Base-by-base conservation (phyloP, 2,113 vertebrate species). In the Platysteira castanea region DNA sequence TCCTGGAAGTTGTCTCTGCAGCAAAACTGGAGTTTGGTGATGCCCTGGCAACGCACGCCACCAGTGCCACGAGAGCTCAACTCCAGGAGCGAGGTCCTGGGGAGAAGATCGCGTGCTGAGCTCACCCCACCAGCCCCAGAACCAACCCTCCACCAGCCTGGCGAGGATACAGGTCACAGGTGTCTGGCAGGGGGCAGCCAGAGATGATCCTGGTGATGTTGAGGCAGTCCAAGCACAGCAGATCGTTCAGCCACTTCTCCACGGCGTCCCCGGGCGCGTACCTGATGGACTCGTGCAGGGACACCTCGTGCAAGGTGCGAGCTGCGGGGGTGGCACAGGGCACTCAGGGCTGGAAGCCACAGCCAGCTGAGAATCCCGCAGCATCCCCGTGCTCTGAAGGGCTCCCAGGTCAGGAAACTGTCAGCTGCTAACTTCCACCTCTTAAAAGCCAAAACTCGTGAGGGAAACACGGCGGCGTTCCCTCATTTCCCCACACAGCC, bases 161-260 rank as follows among this genome's bases (percentile, higher is more conserved):
- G 30, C 5, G 35, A 99, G 99, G 99, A 99, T 99, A 99, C 99
- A 99, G 98, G 78, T 99, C 99, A 56, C 99, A 99, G 22, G 97
- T 97, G 93, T 99, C 99, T 1, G 99, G 99, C n/a, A 99, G 94
- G 0, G 99, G 99, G 97, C 99, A 99, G 90, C 99, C 99, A 0
- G 99, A 99, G 81, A 99, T 97, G 47, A 99, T 99, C 59, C 99
- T 98, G 69, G 99, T 99, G 69, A 99, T 99, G 96, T 73, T 99
- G 92, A 99, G 98, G 88, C 99, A 99, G 96, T 99, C 99, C 90
- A 99, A 91, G 92, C 99, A 99, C 35, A 99, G 97, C 81, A 99
- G 92, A n/a, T 99, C 99, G 1, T 99, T 99, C 39, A 99, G 98
- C 99, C 99, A 99, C 97, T 99, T 99, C 96, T 99, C 99, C 41